These are phyloP conservation scores for Epinotia brunnichana DNA, from an alignment of 2,888 invertebrate species.

Conservation along the genomic window DNA sequence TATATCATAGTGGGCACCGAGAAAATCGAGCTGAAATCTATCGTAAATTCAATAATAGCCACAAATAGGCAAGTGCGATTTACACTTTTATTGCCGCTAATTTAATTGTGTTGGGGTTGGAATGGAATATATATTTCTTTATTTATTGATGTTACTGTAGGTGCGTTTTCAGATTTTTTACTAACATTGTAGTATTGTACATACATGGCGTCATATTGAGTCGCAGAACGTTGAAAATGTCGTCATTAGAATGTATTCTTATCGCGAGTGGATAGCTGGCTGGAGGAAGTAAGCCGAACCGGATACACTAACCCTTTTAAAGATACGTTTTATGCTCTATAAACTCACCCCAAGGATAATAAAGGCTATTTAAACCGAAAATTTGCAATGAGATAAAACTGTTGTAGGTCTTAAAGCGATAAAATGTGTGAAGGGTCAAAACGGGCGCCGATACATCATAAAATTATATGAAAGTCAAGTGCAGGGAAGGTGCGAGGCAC, in stretches of 20 bases:
- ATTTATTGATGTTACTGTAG: neutral
- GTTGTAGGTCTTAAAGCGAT: constrained; percentile 59
- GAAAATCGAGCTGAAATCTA: constrained; percentile 44
- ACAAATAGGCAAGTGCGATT: constrained; percentile 42
- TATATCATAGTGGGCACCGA: constrained; percentile 43
- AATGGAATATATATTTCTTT: constrained; percentile 12
- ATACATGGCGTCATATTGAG: neutral
- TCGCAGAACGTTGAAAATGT: constrained; percentile 9
- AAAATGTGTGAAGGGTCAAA: constrained; percentile 82
- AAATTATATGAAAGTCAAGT: constrained; percentile 84
- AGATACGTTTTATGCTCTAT: constrained; percentile 61
- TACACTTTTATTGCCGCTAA: constrained; percentile 47
- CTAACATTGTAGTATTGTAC: neutral
- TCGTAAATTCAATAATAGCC: constrained; percentile 43
- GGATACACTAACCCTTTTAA: constrained; percentile 57
- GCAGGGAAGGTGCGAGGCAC: constrained; percentile 77
- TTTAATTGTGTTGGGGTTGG: constrained; percentile 36
- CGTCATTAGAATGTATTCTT: constrained; percentile 48
- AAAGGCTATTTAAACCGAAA: constrained; percentile 60
- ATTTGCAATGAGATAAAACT: constrained; percentile 59
- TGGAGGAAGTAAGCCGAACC: constrained; percentile 48
- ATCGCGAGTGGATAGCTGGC: constrained; percentile 43
- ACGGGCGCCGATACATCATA: constrained; percentile 80
- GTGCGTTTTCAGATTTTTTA: neutral
- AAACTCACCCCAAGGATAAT: constrained; percentile 63